Evolutionary conservation across 2,797 vertebrate species (phyloP), one percentile per base, ranked within the genome.

Genomic region (Sebastes nivosus): DNA sequence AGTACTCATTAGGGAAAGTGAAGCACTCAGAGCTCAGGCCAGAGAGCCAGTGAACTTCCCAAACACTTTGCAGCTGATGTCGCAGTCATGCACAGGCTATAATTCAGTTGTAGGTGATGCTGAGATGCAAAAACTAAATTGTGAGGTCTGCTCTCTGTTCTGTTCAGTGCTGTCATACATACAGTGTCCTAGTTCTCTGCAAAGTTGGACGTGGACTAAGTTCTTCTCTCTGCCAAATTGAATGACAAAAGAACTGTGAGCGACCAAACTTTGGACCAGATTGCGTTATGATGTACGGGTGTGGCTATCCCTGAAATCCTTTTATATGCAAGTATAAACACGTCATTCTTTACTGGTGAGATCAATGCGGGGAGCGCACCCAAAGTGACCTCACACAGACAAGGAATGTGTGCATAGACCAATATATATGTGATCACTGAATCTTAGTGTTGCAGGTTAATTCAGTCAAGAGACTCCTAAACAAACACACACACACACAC

Each of bases 261-360:
- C 61, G 66, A 84, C 81, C 36, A 77, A 82, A 77, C 64, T 80
- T 68, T 84, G 68, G 69, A 82, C 64, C 80, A 67, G 60, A 83
- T 50, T 73, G 74, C n/a, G 32, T 79, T 69, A 34, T 79, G 71
- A 84, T 78, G 81, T 59, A 5, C 13, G 89, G 91, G 92, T 84
- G 93, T 84, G 89, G 85, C 65, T 64, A 34, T 67, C 29, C 46
- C 69, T 76, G 66, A 87, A 83, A 87, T 77, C 66, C 68, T 57
- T 85, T 79, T 79, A 87, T 88, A 88, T 83, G 79, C 67, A 79
- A 90, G 70, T 77, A 77, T 89, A 92, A 88, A 88, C 77, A 80
- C 67, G 8, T 88, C 82, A 90, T 94, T 93, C 87, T 89, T 89
- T 63, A 80, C 69, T 82, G 80, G 80, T 94, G 90, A 94, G 90